Base-by-base conservation (phyloP, 2,797 vertebrate species). In the Phalloptychus januarius region DNA sequence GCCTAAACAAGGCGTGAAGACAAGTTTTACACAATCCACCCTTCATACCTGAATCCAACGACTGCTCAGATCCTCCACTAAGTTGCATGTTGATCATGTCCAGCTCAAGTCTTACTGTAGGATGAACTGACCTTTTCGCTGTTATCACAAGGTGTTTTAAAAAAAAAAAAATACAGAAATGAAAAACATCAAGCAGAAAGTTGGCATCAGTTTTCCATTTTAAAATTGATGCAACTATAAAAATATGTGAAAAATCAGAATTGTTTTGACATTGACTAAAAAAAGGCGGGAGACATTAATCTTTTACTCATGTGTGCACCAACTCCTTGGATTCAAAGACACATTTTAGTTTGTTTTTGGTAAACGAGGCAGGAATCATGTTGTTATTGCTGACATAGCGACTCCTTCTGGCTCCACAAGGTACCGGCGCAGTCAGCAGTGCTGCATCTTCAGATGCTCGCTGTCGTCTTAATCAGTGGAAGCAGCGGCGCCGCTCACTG, bases 401-500 rank as follows among this genome's bases (percentile, higher is more conserved):
- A 56, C 75, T 74, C 33, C 44, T 70, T 7, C 54, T 82, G 63
- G 46, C 73, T 65, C 11, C 56, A 56, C 33, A 75, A 2, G 3
- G 25, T 46, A 38, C 23, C 36, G 20, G 8, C 38, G 6, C 44
- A 71, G 80, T 82, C 75, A 72, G 73, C 70, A 77, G 74, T 58
- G 46, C 67, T 28, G 38, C 16, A 2, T 63, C 79, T 73, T 79
- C 23, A 76, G 73, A 78, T 58, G 81, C 82, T 72, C 71, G 28
- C 2, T 1, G 65, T 74, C 42, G 70, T 72, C 69, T 72, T 77
- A 72, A 72, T 84, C 78, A 52, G 58, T 85, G 3, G 81, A 80
- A 45, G 75, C 76, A 77, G 50, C 71, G 52, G 65, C 72, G 72
- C 72, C 76, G 72, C 45, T 79, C 78, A 67, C 83, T 80, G 80